Evolutionary conservation across 2,113 vertebrate genomes (phyloP).

Genomic region (Speoplatyrhinus poulsoni): DNA sequence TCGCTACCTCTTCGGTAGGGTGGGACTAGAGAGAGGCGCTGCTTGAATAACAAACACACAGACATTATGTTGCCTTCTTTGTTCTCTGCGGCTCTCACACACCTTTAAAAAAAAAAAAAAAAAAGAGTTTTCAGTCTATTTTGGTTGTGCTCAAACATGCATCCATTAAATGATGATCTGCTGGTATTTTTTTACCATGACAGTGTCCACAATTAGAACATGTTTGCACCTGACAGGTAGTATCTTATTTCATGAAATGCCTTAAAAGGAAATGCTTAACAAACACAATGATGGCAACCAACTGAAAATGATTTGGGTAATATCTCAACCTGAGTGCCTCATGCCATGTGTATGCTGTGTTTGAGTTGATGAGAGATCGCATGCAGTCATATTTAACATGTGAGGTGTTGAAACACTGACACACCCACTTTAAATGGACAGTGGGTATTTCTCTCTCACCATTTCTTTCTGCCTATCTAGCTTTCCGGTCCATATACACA

Average conservation of each 20-base stretch:
- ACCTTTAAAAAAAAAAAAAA: not conserved
- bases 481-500: not conserved
- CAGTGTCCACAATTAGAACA: too few relatives aligned
- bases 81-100: slow-evolving; percentile 14
- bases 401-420: not conserved
- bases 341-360: not conserved
- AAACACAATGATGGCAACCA: too few relatives aligned
- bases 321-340: too few relatives aligned
- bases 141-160: too few relatives aligned
- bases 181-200: too few relatives aligned
- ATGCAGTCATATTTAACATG: not conserved
- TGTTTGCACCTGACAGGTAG: too few relatives aligned
- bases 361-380: slow-evolving; percentile 33
- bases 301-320: too few relatives aligned
- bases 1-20: slow-evolving; percentile 51
- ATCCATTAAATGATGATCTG: too few relatives aligned
- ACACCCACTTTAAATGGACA: not conserved
- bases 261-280: too few relatives aligned
- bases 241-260: too few relatives aligned
- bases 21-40: slow-evolving; percentile 40
- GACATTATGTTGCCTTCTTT: not conserved
- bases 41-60: slow-evolving; percentile 52
- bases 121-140: too few relatives aligned
- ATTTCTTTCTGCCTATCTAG: not conserved
- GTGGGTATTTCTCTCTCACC: not conserved